Conservation (phyloP, 2,888 invertebrate genomes). For the Clitarchus hookeri region DNA sequence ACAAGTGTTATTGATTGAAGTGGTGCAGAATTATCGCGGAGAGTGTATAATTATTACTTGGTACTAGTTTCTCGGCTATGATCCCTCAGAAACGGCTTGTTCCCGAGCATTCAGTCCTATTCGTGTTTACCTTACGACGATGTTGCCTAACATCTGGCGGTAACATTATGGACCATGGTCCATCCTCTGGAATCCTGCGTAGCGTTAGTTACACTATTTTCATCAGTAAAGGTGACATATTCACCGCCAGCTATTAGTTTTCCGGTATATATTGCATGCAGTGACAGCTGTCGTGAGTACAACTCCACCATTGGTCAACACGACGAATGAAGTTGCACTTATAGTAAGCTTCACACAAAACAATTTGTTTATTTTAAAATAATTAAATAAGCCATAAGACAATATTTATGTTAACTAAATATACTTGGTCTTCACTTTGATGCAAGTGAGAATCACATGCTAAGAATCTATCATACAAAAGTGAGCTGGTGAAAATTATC, state of each 20-base stretch:
- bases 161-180: conserved; percentile 75
- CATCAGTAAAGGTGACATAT: conserved; percentile 58
- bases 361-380: too few species aligned
- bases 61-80: conserved; percentile 55
- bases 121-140: conserved; percentile 82
- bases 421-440: too few species aligned
- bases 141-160: conserved; percentile 76
- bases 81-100: conserved; percentile 74
- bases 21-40: neutral
- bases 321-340: conserved; percentile 62
- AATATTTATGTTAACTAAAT: too few species aligned
- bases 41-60: conserved; percentile 29
- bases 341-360: conserved; percentile 45
- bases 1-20: too few species aligned
- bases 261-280: conserved; percentile 69
- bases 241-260: conserved; percentile 58
- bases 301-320: conserved; percentile 66
- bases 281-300: conserved; percentile 76
- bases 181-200: conserved; percentile 75
- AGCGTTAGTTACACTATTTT: conserved; percentile 63
- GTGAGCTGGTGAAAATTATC: too few species aligned
- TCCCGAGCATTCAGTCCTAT: conserved; percentile 80
- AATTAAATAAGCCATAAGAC: too few species aligned
- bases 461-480: too few species aligned
- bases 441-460: too few species aligned